These are phyloP conservation scores for Pomatorhinus ruficollis DNA, from an alignment of 2,113 vertebrate genomes.

Conservation along the genomic window DNA sequence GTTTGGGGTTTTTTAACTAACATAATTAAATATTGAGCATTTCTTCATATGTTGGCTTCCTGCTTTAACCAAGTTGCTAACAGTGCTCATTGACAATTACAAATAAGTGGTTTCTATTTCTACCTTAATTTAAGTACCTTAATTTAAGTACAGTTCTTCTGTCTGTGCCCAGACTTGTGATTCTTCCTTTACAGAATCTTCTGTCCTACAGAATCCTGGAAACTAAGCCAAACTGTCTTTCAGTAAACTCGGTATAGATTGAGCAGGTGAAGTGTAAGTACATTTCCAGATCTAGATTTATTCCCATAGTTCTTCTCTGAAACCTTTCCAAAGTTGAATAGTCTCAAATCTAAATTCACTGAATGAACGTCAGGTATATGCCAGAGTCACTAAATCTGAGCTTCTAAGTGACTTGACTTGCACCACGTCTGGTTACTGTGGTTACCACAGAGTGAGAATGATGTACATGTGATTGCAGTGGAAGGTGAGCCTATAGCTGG, in stretches of 20 bases:
- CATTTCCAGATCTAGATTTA: neutral
- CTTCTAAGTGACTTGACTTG: neutral
- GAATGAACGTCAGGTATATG: neutral
- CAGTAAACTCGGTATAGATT: neutral
- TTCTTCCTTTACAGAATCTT: neutral
- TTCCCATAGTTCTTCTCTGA: neutral
- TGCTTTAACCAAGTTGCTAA: neutral
- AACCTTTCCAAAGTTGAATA: neutral
- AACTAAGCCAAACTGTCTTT: neutral
- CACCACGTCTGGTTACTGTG: neutral
- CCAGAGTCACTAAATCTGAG: neutral
- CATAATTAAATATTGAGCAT: neutral
- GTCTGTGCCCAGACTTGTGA: neutral
- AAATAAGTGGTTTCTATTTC: neutral
- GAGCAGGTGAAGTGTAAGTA: neutral
- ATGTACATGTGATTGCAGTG: neutral
- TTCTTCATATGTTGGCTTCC: neutral
- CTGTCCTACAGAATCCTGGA: neutral
- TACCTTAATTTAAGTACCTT: neutral
- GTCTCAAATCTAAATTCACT: neutral
- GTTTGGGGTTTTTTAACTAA: neutral
- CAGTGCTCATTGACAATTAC: neutral
- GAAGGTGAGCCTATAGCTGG: neutral
- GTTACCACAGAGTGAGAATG: neutral
- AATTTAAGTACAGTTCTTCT: neutral